These are phyloP conservation scores for Dryocosmus kuriphilus DNA, from an alignment of 2,888 invertebrate genomes.

Conservation along the genomic window DNA sequence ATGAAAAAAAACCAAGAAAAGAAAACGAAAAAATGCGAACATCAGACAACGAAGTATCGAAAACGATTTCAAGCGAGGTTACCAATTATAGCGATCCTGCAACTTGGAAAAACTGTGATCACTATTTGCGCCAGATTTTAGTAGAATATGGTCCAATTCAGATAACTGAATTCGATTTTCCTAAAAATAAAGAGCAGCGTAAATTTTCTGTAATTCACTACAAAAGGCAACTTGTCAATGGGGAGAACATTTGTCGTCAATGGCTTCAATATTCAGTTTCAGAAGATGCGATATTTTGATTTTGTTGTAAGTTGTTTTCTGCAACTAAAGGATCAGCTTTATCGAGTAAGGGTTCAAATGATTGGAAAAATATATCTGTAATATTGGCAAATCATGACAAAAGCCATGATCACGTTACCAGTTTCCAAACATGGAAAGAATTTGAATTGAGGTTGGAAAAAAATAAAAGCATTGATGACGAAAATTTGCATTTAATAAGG, in stretches of 20 bases:
- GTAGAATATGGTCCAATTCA: no score
- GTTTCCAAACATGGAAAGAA: constrained; percentile 10
- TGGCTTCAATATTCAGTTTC: neutral
- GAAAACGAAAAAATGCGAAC: no score
- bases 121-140: no score
- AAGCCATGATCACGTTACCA: constrained; percentile 16
- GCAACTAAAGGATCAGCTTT: no score
- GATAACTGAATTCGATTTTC: no score
- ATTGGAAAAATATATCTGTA: constrained; percentile 31
- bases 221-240: constrained; percentile 27
- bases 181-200: no score
- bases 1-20: no score
- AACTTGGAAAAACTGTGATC: no score
- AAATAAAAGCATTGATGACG: neutral
- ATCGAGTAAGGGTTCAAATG: neutral
- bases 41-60: no score
- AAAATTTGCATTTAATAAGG: neutral
- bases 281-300: neutral
- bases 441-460: neutral
- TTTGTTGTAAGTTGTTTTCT: no score
- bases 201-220: constrained; percentile 32
- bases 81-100: no score
- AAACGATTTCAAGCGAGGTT: no score
- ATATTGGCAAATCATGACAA: constrained; percentile 32
- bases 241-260: neutral